Conservation (phyloP, 2,797 vertebrate species). For the Gastrophryne carolinensis region DNA sequence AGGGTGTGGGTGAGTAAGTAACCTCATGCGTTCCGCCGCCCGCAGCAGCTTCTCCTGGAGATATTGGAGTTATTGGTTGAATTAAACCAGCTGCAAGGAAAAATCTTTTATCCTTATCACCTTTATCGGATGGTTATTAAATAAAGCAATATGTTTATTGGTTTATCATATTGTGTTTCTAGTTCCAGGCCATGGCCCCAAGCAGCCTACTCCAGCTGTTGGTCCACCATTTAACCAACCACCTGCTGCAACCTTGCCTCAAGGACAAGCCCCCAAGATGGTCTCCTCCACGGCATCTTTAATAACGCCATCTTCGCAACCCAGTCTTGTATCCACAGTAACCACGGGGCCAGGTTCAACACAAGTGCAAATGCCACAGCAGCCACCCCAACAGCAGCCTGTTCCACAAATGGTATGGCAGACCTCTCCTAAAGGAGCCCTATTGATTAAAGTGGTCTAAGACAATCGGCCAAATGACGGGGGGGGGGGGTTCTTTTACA, state of each 20-base stretch:
- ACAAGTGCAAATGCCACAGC: conserved; percentile 63
- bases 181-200: conserved; percentile 61
- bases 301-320: conserved; percentile 59
- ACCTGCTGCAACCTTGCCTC: conserved; percentile 43
- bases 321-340: conserved; percentile 77
- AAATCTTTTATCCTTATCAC: no score
- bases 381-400: conserved; percentile 63
- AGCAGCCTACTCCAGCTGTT: conserved; percentile 57
- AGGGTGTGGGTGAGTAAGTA: no score
- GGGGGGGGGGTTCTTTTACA: no score
- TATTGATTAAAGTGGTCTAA: no score
- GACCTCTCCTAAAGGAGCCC: background rate
- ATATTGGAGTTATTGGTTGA: no score
- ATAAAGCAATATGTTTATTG: no score
- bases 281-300: conserved; percentile 55
- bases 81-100: no score
- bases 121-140: no score
- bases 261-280: conserved; percentile 68
- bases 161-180: conserved; percentile 34
- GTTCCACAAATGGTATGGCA: conserved; percentile 70
- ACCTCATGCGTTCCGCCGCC: no score
- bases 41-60: no score
- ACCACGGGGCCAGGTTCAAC: conserved; percentile 62
- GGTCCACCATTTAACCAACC: conserved; percentile 73
- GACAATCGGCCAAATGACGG: no score